A percentile compares a stretch with the other conserved stretches of the same genome.
These are phyloP conservation scores for Glossophaga mutica DNA, from an alignment of 2,797 vertebrate species.

Conservation along the genomic window DNA sequence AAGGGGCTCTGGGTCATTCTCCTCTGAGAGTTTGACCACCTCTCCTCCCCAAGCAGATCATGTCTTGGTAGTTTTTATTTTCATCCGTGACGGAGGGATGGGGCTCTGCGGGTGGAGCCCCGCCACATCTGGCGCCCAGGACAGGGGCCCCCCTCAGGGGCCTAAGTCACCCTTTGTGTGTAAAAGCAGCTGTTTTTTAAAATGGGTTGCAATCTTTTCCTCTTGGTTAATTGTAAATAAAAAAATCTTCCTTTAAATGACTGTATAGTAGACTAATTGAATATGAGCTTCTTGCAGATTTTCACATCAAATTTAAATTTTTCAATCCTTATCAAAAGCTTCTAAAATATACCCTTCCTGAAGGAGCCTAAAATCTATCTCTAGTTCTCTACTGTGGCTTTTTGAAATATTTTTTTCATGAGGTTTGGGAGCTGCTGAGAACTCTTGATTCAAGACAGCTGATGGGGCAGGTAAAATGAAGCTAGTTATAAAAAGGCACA, in stretches of 20 bases:
- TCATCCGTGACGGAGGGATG: no score
- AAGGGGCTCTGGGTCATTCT: no score
- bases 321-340: neutral
- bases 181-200: neutral
- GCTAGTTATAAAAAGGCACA: neutral
- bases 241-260: neutral
- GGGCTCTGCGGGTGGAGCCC: no score
- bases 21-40: no score
- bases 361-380: neutral
- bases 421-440: neutral
- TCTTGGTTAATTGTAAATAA: neutral
- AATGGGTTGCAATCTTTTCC: neutral
- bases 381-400: neutral
- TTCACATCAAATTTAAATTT: neutral
- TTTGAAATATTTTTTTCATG: neutral
- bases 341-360: neutral
- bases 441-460: neutral
- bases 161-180: neutral
- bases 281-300: neutral
- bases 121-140: no score
- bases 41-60: no score
- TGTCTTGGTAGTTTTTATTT: no score
- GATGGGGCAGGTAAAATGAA: neutral
- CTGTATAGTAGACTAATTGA: neutral
- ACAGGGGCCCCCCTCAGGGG: no score